Percentiles rank a stretch among this genome's conserved stretches.
phyloP scores from a whole-genome alignment of 2,888 invertebrate genomes.

The Digitonthophagus gazella region DNA sequence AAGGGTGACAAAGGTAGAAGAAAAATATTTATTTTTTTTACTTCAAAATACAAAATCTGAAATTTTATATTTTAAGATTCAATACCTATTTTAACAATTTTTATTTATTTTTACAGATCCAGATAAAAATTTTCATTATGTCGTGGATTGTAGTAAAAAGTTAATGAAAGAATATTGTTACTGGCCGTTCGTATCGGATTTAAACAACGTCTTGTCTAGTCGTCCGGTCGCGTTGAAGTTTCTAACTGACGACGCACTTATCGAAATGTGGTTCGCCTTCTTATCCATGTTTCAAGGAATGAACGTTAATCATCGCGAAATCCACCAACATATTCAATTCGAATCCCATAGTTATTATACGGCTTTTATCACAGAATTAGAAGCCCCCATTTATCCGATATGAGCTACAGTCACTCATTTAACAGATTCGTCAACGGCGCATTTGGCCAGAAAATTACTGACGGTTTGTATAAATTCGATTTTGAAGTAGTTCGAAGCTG shows the following conservation, averaged over 20 bases:
- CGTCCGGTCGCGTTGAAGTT: slow-evolving; percentile 87
- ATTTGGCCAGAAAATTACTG: slow-evolving; percentile 73
- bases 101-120: slow-evolving; percentile 57
- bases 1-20: slow-evolving; percentile 70
- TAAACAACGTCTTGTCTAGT: slow-evolving; percentile 94
- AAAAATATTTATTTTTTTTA: too few relatives aligned
- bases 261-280: slow-evolving; percentile 95
- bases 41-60: too few relatives aligned
- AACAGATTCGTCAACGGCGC: slow-evolving; percentile 68
- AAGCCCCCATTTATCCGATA: slow-evolving; percentile 96
- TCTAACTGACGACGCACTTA: slow-evolving; percentile 81
- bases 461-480: slow-evolving; percentile 74
- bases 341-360: slow-evolving; percentile 97
- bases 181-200: slow-evolving; percentile 96
- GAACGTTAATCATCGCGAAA: slow-evolving; percentile 90
- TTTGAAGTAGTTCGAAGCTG: slow-evolving; percentile 85
- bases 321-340: slow-evolving; percentile 90
- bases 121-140: slow-evolving; percentile 79
- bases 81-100: neutral
- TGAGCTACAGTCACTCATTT: slow-evolving; percentile 93
- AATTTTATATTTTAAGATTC: too few relatives aligned
- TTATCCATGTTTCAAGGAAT: slow-evolving; percentile 90
- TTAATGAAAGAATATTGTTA: slow-evolving; percentile 98
- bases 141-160: slow-evolving; percentile 87
- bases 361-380: slow-evolving; percentile 95